Conservation (phyloP, 2,797 vertebrate species). For the Chaenodraco wilsoni region DNA sequence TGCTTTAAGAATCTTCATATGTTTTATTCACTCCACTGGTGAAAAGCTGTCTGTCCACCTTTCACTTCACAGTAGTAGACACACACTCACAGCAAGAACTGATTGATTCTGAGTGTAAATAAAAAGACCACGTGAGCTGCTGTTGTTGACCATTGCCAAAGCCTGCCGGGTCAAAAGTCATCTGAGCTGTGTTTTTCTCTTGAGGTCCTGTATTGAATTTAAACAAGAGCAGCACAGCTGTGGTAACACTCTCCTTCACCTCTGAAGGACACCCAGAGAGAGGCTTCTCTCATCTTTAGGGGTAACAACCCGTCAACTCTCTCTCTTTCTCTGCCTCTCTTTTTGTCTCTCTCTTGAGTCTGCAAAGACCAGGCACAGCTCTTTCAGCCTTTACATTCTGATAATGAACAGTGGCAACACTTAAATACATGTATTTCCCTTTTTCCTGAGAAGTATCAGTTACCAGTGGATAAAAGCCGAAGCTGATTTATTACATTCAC, state of each 20-base stretch:
- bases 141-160: slow-evolving; percentile 77
- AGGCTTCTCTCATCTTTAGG: slow-evolving; percentile 73
- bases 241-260: slow-evolving; percentile 79
- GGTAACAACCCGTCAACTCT: slow-evolving; percentile 56
- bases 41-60: slow-evolving; percentile 33
- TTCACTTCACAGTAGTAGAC: slow-evolving; percentile 57
- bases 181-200: slow-evolving; percentile 70
- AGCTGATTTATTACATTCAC: slow-evolving; percentile 27
- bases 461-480: slow-evolving; percentile 1
- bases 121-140: slow-evolving; percentile 68
- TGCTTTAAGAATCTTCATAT: slow-evolving; percentile 7
- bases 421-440: slow-evolving; percentile 9
- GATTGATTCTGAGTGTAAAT: slow-evolving; percentile 80
- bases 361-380: slow-evolving; percentile 24
- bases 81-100: slow-evolving; percentile 53
- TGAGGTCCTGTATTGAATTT: slow-evolving; percentile 77
- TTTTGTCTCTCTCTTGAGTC: slow-evolving; percentile 30
- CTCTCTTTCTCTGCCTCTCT: slow-evolving; percentile 30
- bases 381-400: slow-evolving; percentile 20
- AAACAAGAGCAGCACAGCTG: slow-evolving; percentile 81
- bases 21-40: slow-evolving; percentile 28
- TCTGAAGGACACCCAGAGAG: slow-evolving; percentile 76
- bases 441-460: background rate
- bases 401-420: slow-evolving; percentile 30
- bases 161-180: slow-evolving; percentile 78